Evolutionary conservation across 2,113 vertebrate species (phyloP), one percentile per base, ranked within the genome.

Genomic region (Coptodon rendalli): DNA sequence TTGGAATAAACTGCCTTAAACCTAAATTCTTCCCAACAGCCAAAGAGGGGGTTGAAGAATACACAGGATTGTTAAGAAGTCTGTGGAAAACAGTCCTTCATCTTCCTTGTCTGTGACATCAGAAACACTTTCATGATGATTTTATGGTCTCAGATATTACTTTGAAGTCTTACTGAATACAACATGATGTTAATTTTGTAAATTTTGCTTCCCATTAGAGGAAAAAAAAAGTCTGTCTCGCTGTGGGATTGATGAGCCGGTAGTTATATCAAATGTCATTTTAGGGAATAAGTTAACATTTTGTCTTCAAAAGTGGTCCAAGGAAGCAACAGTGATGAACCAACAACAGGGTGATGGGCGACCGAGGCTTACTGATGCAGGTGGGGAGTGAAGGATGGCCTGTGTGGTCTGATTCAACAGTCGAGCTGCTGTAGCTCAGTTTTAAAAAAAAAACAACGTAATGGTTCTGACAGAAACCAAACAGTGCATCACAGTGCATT

Each of bases 1-100:
- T 73, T 16, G 9, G 9, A 48, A 48, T 73, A 73, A 48, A 73
- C 68, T 48, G 12, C 66, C 66, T 71, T 71, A 24, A 71, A 71
- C 36, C 34, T 71, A 22, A n/a, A 71, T 6, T 43, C n/a, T 71
- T 71, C 36, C 66, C 36, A 9, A 9, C n/a, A 40, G 36, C 66
- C n/a, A 71, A 24, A 24, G 12, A 22, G 63, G n/a, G 36, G n/a
- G n/a, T 43, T 71, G n/a, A 71, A 24, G 22, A 71, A 24, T 24
- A 71, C 13, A 43, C n/a, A 22, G 38, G 38, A 16, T 4, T 16
- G 66, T 71, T 43, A 71, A 71, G 38, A 71, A 43, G 38, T 71
- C 38, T 71, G 12, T 71, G 38, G 66, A 43, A 71, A 71, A 43
- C 36, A 40, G 66, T 63, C 17, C 59, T 63, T 36, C 17, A 63